Evolutionary conservation across 2,113 vertebrate genomes (phyloP), one percentile per base, ranked within the genome.

Genomic region (Erythrocebus patas): DNA sequence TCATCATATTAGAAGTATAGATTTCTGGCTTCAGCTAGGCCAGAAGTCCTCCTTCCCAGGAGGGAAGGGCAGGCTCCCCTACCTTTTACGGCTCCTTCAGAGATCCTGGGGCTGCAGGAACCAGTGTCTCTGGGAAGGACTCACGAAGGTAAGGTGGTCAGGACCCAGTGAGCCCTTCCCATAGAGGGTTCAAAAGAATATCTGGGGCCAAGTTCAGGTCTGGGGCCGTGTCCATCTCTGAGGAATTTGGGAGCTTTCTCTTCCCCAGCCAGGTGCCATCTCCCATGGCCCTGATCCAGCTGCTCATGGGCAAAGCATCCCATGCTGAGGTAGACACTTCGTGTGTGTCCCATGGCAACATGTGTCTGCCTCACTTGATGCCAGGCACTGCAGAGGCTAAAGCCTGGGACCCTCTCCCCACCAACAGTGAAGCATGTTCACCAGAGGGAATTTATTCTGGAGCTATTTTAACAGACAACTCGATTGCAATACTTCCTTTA

Each of bases 21-120:
- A 99, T 99, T 99, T 99, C 99, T 99, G 99, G 99, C 99, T 99
- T 98, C 98, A 98, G 99, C 99, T 5, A n/a, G n/a, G n/a, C n/a
- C n/a, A n/a, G 48, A 57, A 17, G 25, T 30, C n/a, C 40, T 13
- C 61, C 11, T 14, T 23, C n/a, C 40, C 1, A 16, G n/a, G 32
- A 94, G 75, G 40, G 40, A 57, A 43, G 40, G 66, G 52, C 35
- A 52, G 8, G 5, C 18, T 0, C 12, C 7, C 0, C 7, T 12
- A 6, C 14, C 75, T 89, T 75, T n/a, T 0, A 0, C 2, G 3
- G 32, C 25, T 18, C 64, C 38, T 84, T 43, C 23, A 6, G 75
- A 38, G 93, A 35, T 22, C 6, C 40, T 22, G 73, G 18, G 48
- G 61, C 22, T 25, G 0, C 59, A 27, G 78, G 16, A 9, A 14